Base-by-base conservation (phyloP, 2,113 vertebrate species). In the Podarcis raffonei region DNA sequence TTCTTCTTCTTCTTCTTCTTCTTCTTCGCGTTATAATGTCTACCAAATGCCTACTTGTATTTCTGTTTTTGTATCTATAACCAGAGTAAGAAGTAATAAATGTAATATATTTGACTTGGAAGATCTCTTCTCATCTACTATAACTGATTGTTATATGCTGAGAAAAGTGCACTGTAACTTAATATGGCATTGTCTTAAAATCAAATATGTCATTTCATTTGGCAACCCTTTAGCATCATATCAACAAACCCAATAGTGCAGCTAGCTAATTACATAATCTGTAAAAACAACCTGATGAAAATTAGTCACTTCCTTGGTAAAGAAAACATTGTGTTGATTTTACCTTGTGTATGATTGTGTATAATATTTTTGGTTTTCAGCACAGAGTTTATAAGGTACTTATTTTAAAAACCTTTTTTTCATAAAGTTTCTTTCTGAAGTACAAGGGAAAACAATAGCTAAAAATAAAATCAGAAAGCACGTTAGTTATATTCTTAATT, bases 401-500 rank as follows among this genome's bases (percentile, higher is more conserved):
- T 83, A 66, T 90, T 91, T 90, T 83, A 83, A 30, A 81, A 32
- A 90, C 87, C 30, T 57, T 86, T 82, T 79, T 90, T 88, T 76
- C 87, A 90, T 71, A 86, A 88, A 69, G 86, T 94, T 90, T 91
- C 84, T 89, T 94, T 94, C 87, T 62, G 86, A 90, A 94, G 88
- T 3, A 2, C 11, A 27, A 0, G 87, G 48, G 81, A 88, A 88
- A 85, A 92, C 27, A 82, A 90, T 90, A 80, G 83, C 95, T 94
- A 79, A 95, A 95, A 96, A 93, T 92, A 96, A 92, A 95, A 94
- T 90, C 95, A 94, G 89, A 91, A 95, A 95, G 23, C 93, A 32
- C 93, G 93, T 97, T 97, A 93, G 93, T 94, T 96, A 79, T 93
- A 94, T 92, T 91, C 95, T 94, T 98, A 98, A 98, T 98, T 97